Conservation (phyloP, 2,888 invertebrate species). For the Drosophila vallismaia region DNA sequence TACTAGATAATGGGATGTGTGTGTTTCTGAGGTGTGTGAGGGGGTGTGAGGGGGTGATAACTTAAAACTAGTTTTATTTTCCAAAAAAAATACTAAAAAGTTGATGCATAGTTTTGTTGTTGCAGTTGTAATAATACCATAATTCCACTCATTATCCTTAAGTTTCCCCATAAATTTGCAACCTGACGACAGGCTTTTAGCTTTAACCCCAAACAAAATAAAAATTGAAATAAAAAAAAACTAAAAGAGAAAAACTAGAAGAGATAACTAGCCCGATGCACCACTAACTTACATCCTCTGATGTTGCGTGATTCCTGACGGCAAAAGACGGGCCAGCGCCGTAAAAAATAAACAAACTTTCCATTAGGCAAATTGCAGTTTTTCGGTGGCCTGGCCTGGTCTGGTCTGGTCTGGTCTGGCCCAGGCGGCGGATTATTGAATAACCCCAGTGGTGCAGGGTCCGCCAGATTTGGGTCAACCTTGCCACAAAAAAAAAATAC, state of each 20-base stretch:
- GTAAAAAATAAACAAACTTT: constrained; percentile 42
- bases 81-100: not conserved
- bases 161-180: not conserved
- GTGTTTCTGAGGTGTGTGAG: not conserved
- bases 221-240: not conserved
- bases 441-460: constrained; percentile 42
- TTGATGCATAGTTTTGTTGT: not conserved
- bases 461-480: constrained; percentile 29
- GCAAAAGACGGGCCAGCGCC: constrained; percentile 16
- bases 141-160: not conserved
- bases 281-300: constrained; percentile 55
- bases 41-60: not conserved
- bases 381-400: constrained; percentile 8
- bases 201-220: not conserved
- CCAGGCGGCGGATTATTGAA: constrained; percentile 71
- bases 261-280: constrained; percentile 42
- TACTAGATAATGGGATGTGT: not conserved
- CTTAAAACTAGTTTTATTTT: not conserved
- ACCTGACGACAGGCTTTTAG: not conserved
- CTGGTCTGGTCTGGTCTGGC: no score
- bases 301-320: constrained; percentile 66
- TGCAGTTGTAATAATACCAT: constrained; percentile 14
- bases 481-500: not conserved
- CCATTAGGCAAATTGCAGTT: constrained; percentile 75
- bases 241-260: no score